Percentiles rank a stretch among this genome's conserved stretches.
Conservation (phyloP, 2,888 invertebrate genomes). For the Pandemis corylana region DNA sequence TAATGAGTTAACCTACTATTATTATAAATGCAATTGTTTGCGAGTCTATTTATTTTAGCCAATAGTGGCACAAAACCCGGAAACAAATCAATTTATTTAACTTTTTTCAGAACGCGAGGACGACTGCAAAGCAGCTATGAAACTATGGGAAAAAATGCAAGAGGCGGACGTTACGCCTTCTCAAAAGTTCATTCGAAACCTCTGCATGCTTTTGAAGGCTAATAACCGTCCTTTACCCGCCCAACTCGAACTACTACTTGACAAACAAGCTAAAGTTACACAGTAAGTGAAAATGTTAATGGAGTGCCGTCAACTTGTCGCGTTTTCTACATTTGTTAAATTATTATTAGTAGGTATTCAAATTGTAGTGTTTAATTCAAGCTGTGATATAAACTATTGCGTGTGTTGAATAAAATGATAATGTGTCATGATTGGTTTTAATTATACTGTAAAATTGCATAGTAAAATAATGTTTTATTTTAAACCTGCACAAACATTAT, state of each 20-base stretch:
- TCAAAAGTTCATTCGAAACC: constrained; percentile 68
- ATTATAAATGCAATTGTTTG: too few relatives aligned
- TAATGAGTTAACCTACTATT: too few relatives aligned
- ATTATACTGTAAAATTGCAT: constrained; percentile 24
- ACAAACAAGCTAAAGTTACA: constrained; percentile 52
- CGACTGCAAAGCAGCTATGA: constrained; percentile 70
- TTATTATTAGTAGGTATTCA: constrained; percentile 11
- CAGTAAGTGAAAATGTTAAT: constrained; percentile 11
- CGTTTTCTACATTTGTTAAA: constrained; percentile 10
- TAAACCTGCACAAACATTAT: background rate
- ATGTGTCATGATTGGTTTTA: constrained; percentile 27
- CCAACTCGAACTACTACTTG: constrained; percentile 58
- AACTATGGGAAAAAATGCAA: constrained; percentile 78
- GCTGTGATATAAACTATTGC: constrained; percentile 73
- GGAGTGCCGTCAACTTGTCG: background rate
- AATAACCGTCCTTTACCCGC: constrained; percentile 67
- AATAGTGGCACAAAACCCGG: too few relatives aligned
- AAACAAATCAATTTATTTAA: background rate
- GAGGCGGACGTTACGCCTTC: constrained; percentile 72
- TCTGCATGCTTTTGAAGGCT: constrained; percentile 65
- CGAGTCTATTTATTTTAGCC: too few relatives aligned
- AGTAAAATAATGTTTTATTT: background rate
- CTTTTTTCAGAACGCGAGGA: constrained; percentile 77
- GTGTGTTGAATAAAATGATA: constrained; percentile 48
- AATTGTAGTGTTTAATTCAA: constrained; percentile 32